Conservation (phyloP, 2,888 invertebrate species). For the Adelognathus sp. region DNA sequence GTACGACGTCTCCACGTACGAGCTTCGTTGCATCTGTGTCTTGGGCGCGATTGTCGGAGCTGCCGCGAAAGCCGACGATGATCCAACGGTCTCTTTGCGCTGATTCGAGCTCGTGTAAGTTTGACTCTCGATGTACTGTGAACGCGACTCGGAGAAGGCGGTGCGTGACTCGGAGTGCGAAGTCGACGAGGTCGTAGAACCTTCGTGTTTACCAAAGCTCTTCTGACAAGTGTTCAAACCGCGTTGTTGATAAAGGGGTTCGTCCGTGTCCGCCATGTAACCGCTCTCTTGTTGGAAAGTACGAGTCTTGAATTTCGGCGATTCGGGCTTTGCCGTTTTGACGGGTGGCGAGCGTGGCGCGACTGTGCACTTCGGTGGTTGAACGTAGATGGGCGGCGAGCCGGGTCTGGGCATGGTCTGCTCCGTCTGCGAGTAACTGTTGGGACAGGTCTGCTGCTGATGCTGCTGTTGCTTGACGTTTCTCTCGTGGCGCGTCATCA, state of each 20-base stretch:
- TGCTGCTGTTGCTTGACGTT: conserved; percentile 68
- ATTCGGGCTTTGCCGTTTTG: conserved; percentile 79
- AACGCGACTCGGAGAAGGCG: conserved; percentile 74
- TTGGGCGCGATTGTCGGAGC: conserved; percentile 52
- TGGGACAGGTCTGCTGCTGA: conserved; percentile 61
- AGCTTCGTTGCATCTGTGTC: conserved; percentile 72
- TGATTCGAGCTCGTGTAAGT: conserved; percentile 72
- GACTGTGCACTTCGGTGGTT: conserved; percentile 73
- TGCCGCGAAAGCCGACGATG: conserved; percentile 45
- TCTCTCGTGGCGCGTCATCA: conserved; percentile 71
- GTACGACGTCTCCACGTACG: conserved; percentile 74
- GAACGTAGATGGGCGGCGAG: conserved; percentile 78
- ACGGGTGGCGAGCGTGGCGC: conserved; percentile 69
- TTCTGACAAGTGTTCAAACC: conserved; percentile 61
- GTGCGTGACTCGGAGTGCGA: conserved; percentile 72
- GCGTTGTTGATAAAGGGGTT: conserved; percentile 81
- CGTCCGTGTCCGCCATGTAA: conserved; percentile 88
- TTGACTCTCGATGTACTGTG: conserved; percentile 74
- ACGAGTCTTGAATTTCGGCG: conserved; percentile 83
- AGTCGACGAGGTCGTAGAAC: conserved; percentile 64
- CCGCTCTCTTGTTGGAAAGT: conserved; percentile 83
- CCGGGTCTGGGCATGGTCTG: conserved; percentile 74
- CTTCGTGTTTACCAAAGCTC: conserved; percentile 73
- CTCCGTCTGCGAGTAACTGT: conserved; percentile 60
- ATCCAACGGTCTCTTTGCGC: conserved; percentile 66